phyloP scores from a whole-genome alignment of 2,113 vertebrate genomes.

The Varanus salvator region DNA sequence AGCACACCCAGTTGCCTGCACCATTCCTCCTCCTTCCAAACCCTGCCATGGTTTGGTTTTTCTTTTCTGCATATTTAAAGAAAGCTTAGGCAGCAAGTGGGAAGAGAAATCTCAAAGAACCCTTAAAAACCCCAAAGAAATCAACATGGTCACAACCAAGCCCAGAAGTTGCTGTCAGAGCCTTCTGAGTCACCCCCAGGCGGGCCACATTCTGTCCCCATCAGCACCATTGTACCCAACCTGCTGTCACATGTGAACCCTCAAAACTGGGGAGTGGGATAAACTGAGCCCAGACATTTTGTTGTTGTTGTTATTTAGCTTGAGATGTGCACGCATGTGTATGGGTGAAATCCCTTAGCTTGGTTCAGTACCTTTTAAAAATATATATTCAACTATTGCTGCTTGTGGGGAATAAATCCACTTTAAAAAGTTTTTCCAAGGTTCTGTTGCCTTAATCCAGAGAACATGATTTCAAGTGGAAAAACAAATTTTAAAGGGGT shows the following conservation, averaged over 20 bases:
- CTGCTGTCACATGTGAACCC: constrained; percentile 31
- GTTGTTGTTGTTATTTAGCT: too few species aligned
- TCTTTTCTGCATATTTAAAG: constrained; percentile 60
- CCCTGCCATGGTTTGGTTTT: constrained; percentile 51
- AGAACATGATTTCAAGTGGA: not conserved
- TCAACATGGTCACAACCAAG: constrained; percentile 20
- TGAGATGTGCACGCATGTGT: too few species aligned
- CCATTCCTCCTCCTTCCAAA: not conserved
- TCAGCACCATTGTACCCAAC: constrained; percentile 39
- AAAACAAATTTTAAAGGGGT: not conserved
- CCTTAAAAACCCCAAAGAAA: not conserved
- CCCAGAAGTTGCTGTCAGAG: constrained; percentile 21
- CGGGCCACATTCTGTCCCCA: not conserved
- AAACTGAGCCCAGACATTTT: constrained; percentile 5
- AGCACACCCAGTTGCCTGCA: not conserved
- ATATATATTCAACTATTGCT: not conserved
- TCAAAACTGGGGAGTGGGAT: constrained; percentile 22
- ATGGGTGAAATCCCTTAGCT: not conserved
- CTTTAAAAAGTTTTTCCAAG: not conserved
- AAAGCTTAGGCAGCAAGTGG: constrained; percentile 69
- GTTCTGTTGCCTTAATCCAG: not conserved
- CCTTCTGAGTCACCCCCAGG: too few species aligned
- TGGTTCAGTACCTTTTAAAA: not conserved
- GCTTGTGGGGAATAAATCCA: too few species aligned
- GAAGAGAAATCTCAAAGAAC: constrained; percentile 64